These are phyloP conservation scores for Willowsia nigromaculata DNA, from an alignment of 2,888 invertebrate species.

Conservation along the genomic window DNA sequence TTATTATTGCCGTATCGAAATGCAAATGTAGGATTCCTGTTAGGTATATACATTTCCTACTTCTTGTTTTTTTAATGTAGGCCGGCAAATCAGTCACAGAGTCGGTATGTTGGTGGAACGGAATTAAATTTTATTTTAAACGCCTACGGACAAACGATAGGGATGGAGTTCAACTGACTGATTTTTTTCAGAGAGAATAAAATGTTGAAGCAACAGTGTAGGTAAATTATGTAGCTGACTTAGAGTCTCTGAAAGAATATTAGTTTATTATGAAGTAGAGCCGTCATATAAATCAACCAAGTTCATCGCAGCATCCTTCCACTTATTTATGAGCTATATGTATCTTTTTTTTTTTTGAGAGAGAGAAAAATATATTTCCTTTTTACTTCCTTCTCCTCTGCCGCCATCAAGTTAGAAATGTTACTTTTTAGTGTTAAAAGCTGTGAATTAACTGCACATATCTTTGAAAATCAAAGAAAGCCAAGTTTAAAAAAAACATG, in stretches of 20 bases:
- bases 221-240: too few relatives aligned
- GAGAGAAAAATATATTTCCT: neutral
- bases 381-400: neutral
- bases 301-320: too few relatives aligned
- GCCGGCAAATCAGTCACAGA: neutral
- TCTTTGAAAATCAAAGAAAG: too few relatives aligned
- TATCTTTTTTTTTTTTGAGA: neutral
- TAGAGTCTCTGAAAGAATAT: too few relatives aligned
- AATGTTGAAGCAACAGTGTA: too few relatives aligned
- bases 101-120: constrained; percentile 16
- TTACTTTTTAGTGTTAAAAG: too few relatives aligned
- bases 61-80: neutral
- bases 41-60: neutral
- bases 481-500: too few relatives aligned
- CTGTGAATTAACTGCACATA: too few relatives aligned
- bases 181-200: too few relatives aligned
- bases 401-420: neutral
- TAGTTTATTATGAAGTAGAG: too few relatives aligned
- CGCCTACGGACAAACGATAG: neutral
- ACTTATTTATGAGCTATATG: neutral
- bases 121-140: neutral
- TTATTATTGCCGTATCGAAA: neutral
- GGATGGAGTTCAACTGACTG: too few relatives aligned
- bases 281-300: too few relatives aligned
- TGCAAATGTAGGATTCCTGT: neutral